Conservation (phyloP, 1,140 invertebrate species). For the Hestina assimilis region DNA sequence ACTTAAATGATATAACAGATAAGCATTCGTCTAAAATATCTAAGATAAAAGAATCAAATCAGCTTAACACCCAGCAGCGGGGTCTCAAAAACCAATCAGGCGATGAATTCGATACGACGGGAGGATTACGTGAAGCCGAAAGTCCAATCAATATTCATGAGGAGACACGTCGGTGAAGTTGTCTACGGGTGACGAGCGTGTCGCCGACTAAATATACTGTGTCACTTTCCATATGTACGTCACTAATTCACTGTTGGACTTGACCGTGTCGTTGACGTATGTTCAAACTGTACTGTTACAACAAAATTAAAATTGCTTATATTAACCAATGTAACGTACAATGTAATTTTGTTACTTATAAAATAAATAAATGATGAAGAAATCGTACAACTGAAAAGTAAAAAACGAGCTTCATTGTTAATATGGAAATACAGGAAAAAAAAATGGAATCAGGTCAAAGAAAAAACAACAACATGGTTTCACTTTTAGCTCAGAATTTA, state of each 20-base stretch:
- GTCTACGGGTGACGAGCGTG: slow-evolving; percentile 44
- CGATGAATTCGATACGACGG: slow-evolving; percentile 30
- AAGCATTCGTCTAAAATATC: neutral
- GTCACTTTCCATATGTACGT: slow-evolving; percentile 31
- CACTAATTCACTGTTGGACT: slow-evolving; percentile 1
- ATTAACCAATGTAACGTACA: no score
- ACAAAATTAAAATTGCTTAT: neutral
- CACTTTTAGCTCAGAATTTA: no score
- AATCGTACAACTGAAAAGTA: no score
- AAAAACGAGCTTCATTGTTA: no score
- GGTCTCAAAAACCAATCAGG: slow-evolving; percentile 39
- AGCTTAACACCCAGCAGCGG: neutral
- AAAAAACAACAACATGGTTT: no score
- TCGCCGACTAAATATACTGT: slow-evolving; percentile 33
- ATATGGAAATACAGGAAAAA: no score
- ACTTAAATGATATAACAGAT: neutral
- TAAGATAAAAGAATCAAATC: neutral
- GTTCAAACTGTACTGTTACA: neutral
- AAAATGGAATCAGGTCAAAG: no score
- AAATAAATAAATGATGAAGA: no score
- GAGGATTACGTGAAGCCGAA: slow-evolving; percentile 56
- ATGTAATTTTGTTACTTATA: neutral
- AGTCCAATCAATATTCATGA: slow-evolving; percentile 66
- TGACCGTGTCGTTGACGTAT: neutral
- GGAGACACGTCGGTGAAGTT: slow-evolving; percentile 49